Conservation (phyloP, 2,888 invertebrate species). For the Drosophila recens region DNA sequence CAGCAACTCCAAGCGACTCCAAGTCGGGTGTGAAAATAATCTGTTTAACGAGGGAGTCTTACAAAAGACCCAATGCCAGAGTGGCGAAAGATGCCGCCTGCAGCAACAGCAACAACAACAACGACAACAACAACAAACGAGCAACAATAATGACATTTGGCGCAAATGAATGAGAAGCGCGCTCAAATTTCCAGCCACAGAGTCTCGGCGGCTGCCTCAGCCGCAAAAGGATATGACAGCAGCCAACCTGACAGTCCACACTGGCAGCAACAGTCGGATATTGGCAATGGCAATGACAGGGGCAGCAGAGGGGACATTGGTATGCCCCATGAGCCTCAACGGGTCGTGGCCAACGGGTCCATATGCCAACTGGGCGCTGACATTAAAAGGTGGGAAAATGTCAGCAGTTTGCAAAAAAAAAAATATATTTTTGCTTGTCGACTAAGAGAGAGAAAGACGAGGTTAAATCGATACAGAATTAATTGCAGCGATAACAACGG, state of each 20-base stretch:
- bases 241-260: conserved; percentile 51
- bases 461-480: conserved; percentile 46
- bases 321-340: conserved; percentile 45
- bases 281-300: conserved; percentile 34
- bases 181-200: conserved; percentile 63
- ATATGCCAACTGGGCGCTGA: conserved; percentile 67
- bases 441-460: neutral
- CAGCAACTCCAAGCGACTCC: conserved; percentile 50
- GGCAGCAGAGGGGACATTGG: neutral
- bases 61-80: conserved; percentile 74
- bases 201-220: conserved; percentile 28
- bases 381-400: conserved; percentile 85
- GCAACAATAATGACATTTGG: conserved; percentile 81
- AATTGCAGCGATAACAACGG: conserved; percentile 53
- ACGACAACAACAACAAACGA: conserved; percentile 72
- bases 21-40: conserved; percentile 80
- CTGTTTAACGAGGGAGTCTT: conserved; percentile 85
- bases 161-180: conserved; percentile 78
- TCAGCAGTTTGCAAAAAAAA: conserved; percentile 70
- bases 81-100: conserved; percentile 63
- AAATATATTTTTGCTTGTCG: conserved; percentile 6
- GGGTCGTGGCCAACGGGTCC: conserved; percentile 38
- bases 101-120: conserved; percentile 22
- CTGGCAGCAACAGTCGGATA: conserved; percentile 38
- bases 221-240: conserved; percentile 81